These are phyloP conservation scores for Megamerina dolium DNA, from an alignment of 2,888 invertebrate genomes.

Conservation along the genomic window DNA sequence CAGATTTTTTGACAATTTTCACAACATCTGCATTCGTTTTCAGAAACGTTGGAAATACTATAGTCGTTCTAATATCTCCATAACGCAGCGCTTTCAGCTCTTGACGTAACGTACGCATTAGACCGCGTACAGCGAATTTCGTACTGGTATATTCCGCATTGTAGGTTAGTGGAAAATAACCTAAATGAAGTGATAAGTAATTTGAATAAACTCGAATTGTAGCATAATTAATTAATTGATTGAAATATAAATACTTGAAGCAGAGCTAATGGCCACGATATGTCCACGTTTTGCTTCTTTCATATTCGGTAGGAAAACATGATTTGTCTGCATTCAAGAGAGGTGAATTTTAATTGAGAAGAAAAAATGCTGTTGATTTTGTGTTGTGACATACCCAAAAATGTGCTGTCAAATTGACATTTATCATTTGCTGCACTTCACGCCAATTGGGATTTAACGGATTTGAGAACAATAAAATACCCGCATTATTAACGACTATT, in stretches of 20 bases:
- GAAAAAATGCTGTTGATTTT: not conserved
- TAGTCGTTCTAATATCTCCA: slow-evolving; percentile 28
- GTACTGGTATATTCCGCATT: slow-evolving; percentile 36
- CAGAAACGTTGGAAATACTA: slow-evolving; percentile 44
- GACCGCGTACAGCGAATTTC: slow-evolving; percentile 42
- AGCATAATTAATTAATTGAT: not conserved
- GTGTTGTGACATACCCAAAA: slow-evolving; percentile 38
- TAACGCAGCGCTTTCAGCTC: slow-evolving; percentile 34
- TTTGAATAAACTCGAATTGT: not conserved
- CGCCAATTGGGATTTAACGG: slow-evolving; percentile 26
- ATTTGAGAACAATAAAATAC: slow-evolving; percentile 31
- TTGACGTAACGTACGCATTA: slow-evolving; percentile 35
- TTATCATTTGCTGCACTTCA: slow-evolving; percentile 42
- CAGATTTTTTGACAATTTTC: not conserved
- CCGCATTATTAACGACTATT: slow-evolving; percentile 50
- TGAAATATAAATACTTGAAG: slow-evolving; percentile 25
- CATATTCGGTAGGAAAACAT: slow-evolving; percentile 46
- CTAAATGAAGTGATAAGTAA: slow-evolving; percentile 15
- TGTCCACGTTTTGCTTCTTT: slow-evolving; percentile 38
- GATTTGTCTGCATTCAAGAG: slow-evolving; percentile 39
- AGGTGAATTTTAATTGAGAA: not conserved
- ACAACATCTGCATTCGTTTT: slow-evolving; percentile 27
- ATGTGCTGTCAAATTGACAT: slow-evolving; percentile 47
- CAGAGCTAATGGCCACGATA: slow-evolving; percentile 44
- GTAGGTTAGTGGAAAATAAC: slow-evolving; percentile 19